These are phyloP conservation scores for Caenorhabditis virilis DNA, from an alignment of 2,888 invertebrate species.

Conservation along the genomic window DNA sequence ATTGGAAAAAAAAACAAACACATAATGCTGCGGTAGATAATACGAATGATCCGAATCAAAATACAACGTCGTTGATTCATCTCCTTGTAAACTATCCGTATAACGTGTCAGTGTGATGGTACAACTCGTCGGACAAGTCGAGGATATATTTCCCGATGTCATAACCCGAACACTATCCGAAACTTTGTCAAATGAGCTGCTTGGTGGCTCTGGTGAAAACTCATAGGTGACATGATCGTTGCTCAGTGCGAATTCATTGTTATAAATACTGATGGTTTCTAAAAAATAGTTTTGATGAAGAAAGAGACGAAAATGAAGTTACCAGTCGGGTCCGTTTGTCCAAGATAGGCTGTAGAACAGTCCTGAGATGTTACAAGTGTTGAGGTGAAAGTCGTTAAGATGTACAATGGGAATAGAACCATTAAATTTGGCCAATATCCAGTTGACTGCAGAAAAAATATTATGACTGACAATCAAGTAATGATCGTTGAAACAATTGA, in stretches of 20 bases:
- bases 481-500: no score
- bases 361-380: no score
- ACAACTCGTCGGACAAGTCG: slow-evolving; percentile 14
- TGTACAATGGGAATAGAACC: no score
- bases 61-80: slow-evolving; percentile 16
- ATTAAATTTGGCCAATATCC: no score
- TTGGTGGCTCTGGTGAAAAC: slow-evolving; percentile 13
- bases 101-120: slow-evolving; percentile 19
- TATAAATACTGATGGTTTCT: no score
- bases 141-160: slow-evolving; percentile 1
- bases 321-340: no score
- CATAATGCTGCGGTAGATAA: slow-evolving; percentile 26
- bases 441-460: no score
- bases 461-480: no score
- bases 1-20: slow-evolving; percentile 4
- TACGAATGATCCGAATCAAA: slow-evolving; percentile 24
- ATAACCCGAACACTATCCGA: slow-evolving; percentile 17
- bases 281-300: no score
- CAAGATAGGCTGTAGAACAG: no score
- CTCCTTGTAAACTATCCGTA: slow-evolving; percentile 19
- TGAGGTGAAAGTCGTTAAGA: no score
- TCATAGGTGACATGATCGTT: slow-evolving; percentile 21
- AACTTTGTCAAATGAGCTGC: slow-evolving; percentile 21
- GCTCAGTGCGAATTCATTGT: slow-evolving; percentile 22
- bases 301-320: no score